Evolutionary conservation across 2,888 invertebrate species (phyloP).

Genomic region (Zygogramma bicolorata): DNA sequence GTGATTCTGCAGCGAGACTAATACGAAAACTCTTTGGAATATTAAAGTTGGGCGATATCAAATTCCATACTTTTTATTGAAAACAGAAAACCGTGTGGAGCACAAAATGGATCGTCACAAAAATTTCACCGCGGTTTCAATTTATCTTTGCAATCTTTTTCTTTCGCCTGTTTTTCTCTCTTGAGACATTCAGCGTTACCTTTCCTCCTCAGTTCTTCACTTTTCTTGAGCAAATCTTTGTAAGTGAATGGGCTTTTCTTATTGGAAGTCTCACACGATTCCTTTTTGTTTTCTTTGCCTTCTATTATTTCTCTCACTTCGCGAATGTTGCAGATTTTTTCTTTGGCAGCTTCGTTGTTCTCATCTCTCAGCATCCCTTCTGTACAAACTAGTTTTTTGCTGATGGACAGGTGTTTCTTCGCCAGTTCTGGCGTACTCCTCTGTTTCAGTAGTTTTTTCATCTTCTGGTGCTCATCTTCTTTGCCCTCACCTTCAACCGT

Average conservation of each 20-base stretch:
- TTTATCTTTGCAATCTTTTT: not conserved
- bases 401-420: not conserved
- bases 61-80: conserved; percentile 9
- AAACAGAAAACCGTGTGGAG: not conserved
- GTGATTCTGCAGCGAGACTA: too few species aligned
- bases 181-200: not conserved
- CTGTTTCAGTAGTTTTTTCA: not conserved
- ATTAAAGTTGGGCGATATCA: not conserved
- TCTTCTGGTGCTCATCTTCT: conserved; percentile 14
- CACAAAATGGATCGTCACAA: not conserved
- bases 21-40: too few species aligned
- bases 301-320: conserved; percentile 18
- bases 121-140: not conserved
- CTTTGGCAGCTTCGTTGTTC: not conserved
- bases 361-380: not conserved
- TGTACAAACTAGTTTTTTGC: conserved; percentile 7
- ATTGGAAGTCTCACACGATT: not conserved
- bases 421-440: not conserved
- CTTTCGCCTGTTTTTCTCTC: not conserved
- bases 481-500: not conserved
- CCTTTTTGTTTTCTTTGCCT: not conserved
- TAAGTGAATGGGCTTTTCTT: conserved; percentile 18
- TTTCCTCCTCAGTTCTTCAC: conserved; percentile 17
- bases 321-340: not conserved
- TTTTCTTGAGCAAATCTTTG: conserved; percentile 28